These are phyloP conservation scores for Cynodonichthys magdalenae DNA, from an alignment of 2,797 vertebrate species.

Conservation along the genomic window DNA sequence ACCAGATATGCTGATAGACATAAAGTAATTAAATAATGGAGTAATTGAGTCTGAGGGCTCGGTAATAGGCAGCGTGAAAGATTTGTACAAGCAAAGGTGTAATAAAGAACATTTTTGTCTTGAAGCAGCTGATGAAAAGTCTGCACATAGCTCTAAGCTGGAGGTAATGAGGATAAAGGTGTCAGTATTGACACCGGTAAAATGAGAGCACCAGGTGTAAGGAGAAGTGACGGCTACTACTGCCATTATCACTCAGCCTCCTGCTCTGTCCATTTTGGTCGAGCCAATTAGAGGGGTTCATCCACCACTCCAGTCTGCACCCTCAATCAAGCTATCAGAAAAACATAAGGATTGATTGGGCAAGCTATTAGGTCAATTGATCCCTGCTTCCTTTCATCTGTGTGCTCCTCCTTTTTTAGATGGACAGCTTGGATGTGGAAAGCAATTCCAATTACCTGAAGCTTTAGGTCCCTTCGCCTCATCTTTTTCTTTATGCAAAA, in stretches of 20 bases:
- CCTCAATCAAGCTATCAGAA: conserved; percentile 65
- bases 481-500: conserved; percentile 11
- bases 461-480: conserved; percentile 34
- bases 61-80: conserved; percentile 29
- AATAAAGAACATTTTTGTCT: conserved; percentile 49
- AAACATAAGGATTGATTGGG: conserved; percentile 76
- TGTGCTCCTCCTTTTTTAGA: conserved; percentile 56
- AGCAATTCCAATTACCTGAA: conserved; percentile 57
- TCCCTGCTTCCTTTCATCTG: conserved; percentile 72
- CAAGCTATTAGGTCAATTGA: conserved; percentile 78
- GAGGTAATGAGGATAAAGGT: conserved; percentile 73
- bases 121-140: conserved; percentile 46
- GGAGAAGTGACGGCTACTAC: conserved; percentile 45
- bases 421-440: conserved; percentile 52
- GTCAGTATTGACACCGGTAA: conserved; percentile 61
- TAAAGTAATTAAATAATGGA: conserved; percentile 34
- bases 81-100: conserved; percentile 37
- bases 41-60: conserved; percentile 32
- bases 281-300: conserved; percentile 69
- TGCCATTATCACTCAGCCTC: conserved; percentile 58
- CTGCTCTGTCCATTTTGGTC: conserved; percentile 26
- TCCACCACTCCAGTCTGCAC: conserved; percentile 28
- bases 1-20: conserved; percentile 31
- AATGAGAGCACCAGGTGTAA: conserved; percentile 60
- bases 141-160: conserved; percentile 56